Base-by-base conservation (phyloP, 2,797 vertebrate species). In the Schizothorax lantsangensis region DNA sequence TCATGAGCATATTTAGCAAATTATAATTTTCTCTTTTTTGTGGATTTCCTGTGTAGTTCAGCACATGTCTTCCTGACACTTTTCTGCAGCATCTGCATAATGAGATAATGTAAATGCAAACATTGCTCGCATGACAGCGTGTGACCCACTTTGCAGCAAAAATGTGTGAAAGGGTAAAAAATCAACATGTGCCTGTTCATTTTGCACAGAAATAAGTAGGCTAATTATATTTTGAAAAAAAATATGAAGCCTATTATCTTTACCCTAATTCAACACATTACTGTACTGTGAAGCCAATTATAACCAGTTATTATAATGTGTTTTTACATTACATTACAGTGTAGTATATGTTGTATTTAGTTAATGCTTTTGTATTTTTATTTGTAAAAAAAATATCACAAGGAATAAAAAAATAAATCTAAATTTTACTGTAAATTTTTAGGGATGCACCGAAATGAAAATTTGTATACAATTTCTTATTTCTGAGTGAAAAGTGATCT, bases 61-160 rank as follows among this genome's bases (percentile, higher is more conserved):
- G 14, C 1, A 0, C 33, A 72, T 21, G 59, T 62, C 43, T 23
- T 38, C 73, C n/a, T 52, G 30, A 6, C 12, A 71, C 80, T 49
- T 47, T 81, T 33, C 33, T 36, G 74, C 52, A n/a, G 62, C 17
- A 36, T 66, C 33, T 45, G 79, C 52, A 72, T 84, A 64, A 87
- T 84, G 69, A 45, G 80, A 45, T 87, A 49, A 59, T 17, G 59
- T 52, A 26, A 45, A 79, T 45, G 69, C 64, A 74, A 26, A 66
- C 36, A 43, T 38, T 43, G 64, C 73, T 14, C 17, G 59, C 23
- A 75, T 75, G 75, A 73, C 68, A 71, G 10, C 23, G 23, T 49
- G 62, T 80, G 74, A 87, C 80, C 79, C 59, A 79, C 73, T 86
- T 89, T 30, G 21, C 52, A 59, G 8, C 26, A 49, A 26, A 47